phyloP scores from a whole-genome alignment of 1,140 invertebrate genomes.

The Brachionus rotundiformis region DNA sequence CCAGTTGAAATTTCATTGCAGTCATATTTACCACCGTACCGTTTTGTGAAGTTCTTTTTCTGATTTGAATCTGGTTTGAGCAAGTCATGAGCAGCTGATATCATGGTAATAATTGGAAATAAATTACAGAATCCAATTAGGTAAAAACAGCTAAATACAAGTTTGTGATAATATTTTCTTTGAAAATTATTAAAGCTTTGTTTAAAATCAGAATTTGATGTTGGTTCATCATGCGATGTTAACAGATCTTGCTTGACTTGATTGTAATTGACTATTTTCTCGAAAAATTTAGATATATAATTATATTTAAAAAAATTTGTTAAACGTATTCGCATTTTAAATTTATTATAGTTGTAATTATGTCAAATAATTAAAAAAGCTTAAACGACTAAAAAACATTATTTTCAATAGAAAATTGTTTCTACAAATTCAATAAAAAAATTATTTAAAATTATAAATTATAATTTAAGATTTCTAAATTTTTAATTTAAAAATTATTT shows the following conservation, averaged over 20 bases:
- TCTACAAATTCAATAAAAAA: background rate
- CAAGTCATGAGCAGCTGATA: constrained; percentile 81
- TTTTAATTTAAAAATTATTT: background rate
- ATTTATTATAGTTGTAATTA: background rate
- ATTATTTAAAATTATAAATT: background rate
- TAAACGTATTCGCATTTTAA: background rate
- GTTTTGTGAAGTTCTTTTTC: background rate
- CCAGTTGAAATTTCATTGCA: constrained; percentile 75
- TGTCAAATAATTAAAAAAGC: background rate
- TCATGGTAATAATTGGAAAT: constrained; percentile 84
- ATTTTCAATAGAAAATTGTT: background rate
- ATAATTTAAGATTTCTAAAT: background rate
- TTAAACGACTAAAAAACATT: background rate
- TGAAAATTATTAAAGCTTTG: background rate
- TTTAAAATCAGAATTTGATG: background rate
- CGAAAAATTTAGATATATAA: background rate
- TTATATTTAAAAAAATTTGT: background rate
- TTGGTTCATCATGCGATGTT: background rate
- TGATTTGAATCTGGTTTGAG: constrained; percentile 63
- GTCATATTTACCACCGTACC: constrained; percentile 39
- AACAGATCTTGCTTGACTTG: background rate
- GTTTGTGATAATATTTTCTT: constrained; percentile 15
- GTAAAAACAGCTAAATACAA: constrained; percentile 61
- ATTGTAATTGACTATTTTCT: background rate
- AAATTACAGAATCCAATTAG: constrained; percentile 83